Evolutionary conservation across 2,113 vertebrate species (phyloP).

Genomic region (Porphyrio hochstetteri): DNA sequence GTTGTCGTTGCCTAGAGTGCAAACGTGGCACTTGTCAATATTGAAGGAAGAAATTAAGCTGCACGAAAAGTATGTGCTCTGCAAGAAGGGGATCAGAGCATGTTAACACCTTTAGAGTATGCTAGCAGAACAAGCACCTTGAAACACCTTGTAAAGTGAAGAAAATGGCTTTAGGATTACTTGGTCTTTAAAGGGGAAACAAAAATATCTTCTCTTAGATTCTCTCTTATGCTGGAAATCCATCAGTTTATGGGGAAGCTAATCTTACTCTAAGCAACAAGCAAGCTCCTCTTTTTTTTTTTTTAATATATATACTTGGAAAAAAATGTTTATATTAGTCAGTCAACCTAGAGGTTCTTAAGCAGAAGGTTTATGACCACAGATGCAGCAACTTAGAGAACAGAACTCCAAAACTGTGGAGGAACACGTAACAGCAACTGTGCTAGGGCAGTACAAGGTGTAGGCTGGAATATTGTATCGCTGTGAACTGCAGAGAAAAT

Average conservation of each 20-base stretch:
- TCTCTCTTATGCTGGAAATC: neutral
- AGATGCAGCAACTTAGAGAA: neutral
- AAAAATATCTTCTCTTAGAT: neutral
- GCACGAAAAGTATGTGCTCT: neutral
- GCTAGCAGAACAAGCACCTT: neutral
- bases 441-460: neutral
- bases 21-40: neutral
- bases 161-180: neutral
- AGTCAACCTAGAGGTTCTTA: neutral
- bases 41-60: neutral
- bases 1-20: neutral
- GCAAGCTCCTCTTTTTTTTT: neutral
- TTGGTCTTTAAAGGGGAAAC: neutral
- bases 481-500: neutral
- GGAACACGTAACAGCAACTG: fast-evolving
- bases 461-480: neutral
- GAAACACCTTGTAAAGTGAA: neutral
- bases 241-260: neutral
- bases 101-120: neutral
- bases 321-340: neutral
- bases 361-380: neutral
- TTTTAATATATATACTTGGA: neutral
- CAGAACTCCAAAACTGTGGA: neutral
- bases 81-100: neutral
- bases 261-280: neutral